Evolutionary conservation across 1,140 invertebrate species (phyloP), one percentile per base, ranked within the genome.

Genomic region (Drosophila sp.): DNA sequence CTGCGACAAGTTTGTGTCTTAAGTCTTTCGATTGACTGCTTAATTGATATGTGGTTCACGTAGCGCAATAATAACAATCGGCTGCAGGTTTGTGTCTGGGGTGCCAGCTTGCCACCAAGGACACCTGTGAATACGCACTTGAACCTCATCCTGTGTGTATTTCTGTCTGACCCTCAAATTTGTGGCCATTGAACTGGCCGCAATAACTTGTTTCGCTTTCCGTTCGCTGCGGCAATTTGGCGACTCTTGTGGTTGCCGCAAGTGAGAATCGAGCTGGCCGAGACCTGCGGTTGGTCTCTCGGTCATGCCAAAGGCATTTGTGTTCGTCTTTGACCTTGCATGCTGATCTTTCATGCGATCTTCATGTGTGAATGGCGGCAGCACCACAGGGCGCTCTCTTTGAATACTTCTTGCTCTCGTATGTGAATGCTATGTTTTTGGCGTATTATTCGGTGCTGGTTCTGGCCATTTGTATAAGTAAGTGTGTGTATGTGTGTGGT

Each of bases 161-260:
- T 53, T 61, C 32, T 72, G 45, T 8, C 18, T 59, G 83, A 67
- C 83, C 83, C 79, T 89, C 83, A 76, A 89, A 74, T 41, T 41
- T 45, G 50, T 74, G 83, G 76, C 80, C 83, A 77, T 74, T 89
- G 83, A 89, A 89, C 83, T 76, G 86, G 79, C 84, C 40, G 36
- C 83, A 71, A 78, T 66, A 89, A 87, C 79, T 48, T 54, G 83
- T 87, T 87, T 82, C 34, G 50, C 71, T 61, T 45, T 51, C 54
- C 41, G 40, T 38, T 73, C 48, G 56, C 56, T 72, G 72, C 72
- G 70, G 64, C 40, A 51, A 76, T 83, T 71, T 83, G 76, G 53
- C 67, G 65, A 79, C 78, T 77, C 75, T 83, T 84, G 72, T 73
- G 66, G 63, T 76, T 75, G 45, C 56, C 36, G 46, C 50, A 69